phyloP scores from a whole-genome alignment of 2,113 vertebrate species.

The Sakesphorus luctuosus region DNA sequence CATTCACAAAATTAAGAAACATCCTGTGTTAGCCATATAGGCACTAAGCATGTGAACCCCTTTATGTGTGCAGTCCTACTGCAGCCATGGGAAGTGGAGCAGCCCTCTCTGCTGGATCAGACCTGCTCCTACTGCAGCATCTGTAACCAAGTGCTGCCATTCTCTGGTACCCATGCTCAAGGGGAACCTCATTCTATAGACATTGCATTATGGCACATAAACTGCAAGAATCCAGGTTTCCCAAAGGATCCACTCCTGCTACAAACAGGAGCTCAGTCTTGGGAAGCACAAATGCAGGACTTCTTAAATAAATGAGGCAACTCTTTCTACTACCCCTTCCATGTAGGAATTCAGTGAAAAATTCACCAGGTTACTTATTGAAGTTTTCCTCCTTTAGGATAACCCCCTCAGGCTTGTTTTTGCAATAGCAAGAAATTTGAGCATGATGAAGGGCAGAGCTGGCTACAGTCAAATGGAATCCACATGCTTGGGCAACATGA shows the following conservation, averaged over 20 bases:
- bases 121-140: neutral
- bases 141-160: neutral
- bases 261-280: neutral
- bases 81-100: neutral
- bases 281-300: neutral
- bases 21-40: neutral
- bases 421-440: constrained; percentile 47
- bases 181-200: neutral
- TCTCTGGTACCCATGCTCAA: neutral
- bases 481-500: constrained; percentile 54
- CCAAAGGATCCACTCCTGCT: neutral
- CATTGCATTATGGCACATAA: neutral
- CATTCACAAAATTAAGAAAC: neutral
- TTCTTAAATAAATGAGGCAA: neutral
- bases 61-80: neutral
- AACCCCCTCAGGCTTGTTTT: constrained; percentile 19
- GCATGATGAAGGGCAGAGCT: constrained; percentile 43
- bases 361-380: neutral
- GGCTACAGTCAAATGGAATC: constrained; percentile 58
- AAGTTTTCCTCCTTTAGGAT: constrained; percentile 11
- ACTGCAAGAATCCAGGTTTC: neutral
- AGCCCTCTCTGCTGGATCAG: neutral
- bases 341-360: neutral
- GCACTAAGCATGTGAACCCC: neutral
- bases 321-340: neutral